Conservation (phyloP, 2,888 invertebrate species). For the Polydrusus cervinus region DNA sequence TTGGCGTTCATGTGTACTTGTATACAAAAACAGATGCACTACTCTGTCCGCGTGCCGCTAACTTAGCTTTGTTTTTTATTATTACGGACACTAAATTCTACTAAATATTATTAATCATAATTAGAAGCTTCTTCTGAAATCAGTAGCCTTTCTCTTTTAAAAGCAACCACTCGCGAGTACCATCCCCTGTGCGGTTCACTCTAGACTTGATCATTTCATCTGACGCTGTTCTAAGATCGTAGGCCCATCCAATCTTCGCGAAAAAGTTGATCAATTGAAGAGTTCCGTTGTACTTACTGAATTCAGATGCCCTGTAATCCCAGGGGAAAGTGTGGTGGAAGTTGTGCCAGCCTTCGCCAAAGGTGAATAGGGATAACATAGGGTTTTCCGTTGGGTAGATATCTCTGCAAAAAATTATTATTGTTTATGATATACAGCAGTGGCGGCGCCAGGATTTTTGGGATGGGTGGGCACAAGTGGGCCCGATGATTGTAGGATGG, state of each 20-base stretch:
- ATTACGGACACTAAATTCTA: too few relatives aligned
- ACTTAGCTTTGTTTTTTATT: too few relatives aligned
- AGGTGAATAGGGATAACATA: conserved; percentile 78
- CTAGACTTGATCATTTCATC: conserved; percentile 80
- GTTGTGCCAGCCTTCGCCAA: conserved; percentile 90
- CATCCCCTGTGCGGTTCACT: conserved; percentile 71
- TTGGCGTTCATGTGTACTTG: too few relatives aligned
- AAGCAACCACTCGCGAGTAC: conserved; percentile 11
- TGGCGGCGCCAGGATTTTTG: too few relatives aligned
- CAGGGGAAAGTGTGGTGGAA: conserved; percentile 90
- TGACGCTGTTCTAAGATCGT: conserved; percentile 88
- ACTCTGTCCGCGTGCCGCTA: too few relatives aligned
- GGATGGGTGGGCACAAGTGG: too few relatives aligned
- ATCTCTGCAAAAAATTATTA: conserved; percentile 65
- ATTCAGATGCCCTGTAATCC: conserved; percentile 77
- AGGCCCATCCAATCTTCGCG: conserved; percentile 89
- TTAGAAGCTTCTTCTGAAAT: conserved; percentile 11
- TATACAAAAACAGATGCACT: too few relatives aligned
- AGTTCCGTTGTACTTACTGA: conserved; percentile 80
- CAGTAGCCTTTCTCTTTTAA: too few relatives aligned
- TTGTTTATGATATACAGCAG: too few relatives aligned
- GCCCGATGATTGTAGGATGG: too few relatives aligned
- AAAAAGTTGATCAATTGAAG: conserved; percentile 86
- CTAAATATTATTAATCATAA: too few relatives aligned
- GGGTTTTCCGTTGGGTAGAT: conserved; percentile 84